Percentiles rank a stretch among this genome's conserved stretches.
Evolutionary conservation across 2,797 vertebrate genomes (phyloP).

Genomic region (Fundulus diaphanus): DNA sequence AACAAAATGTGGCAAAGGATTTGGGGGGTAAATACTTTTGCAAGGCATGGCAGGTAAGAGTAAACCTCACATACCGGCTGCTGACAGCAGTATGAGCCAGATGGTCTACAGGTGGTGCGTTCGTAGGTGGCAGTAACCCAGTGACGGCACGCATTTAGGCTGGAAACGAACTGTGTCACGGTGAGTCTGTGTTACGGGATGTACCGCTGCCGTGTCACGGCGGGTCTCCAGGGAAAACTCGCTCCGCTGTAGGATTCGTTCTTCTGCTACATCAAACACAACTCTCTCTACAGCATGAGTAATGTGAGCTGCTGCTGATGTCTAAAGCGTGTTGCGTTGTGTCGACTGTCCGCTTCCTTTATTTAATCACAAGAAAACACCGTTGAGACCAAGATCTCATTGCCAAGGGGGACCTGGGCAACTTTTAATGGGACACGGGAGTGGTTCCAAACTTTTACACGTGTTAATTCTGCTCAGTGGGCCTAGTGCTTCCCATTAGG

Average conservation of each 20-base stretch:
- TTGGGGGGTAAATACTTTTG: background rate
- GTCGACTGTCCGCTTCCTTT: no score
- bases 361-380: no score
- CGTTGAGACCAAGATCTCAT: no score
- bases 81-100: background rate
- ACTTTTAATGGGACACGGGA: conserved; percentile 8
- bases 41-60: no score
- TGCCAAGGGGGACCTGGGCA: no score
- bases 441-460: background rate
- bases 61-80: background rate
- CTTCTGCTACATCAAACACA: conserved; percentile 15
- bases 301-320: conserved; percentile 34
- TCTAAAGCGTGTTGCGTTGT: conserved; percentile 15
- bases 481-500: background rate
- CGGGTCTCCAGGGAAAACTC: conserved; percentile 32
- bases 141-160: conserved; percentile 11
- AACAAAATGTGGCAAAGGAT: no score
- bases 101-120: background rate
- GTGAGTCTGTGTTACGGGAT: conserved; percentile 1
- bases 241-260: conserved; percentile 23
- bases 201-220: conserved; percentile 28
- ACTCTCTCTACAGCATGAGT: conserved; percentile 5
- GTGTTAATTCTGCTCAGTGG: conserved; percentile 7
- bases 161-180: conserved; percentile 21
- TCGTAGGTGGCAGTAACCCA: conserved; percentile 2